These are phyloP conservation scores for Acestrorhynchus altus DNA, from an alignment of 2,797 vertebrate genomes.

Conservation along the genomic window DNA sequence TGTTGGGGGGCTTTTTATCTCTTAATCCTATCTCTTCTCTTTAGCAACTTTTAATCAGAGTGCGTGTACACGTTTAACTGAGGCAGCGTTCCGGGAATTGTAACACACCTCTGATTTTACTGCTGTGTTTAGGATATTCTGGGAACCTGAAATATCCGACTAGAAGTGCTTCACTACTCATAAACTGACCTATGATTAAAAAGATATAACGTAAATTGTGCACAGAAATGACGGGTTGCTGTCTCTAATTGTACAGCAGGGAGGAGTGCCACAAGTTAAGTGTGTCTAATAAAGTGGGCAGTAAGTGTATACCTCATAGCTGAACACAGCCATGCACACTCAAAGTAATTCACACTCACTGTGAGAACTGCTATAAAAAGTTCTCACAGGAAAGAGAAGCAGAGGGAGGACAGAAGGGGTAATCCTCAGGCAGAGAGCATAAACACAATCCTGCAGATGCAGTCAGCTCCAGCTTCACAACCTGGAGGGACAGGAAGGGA, in stretches of 20 bases:
- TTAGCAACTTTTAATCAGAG: too few relatives aligned
- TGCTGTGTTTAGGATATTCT: too few relatives aligned
- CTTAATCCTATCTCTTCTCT: too few relatives aligned
- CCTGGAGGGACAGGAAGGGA: slow-evolving; percentile 39
- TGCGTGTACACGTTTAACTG: too few relatives aligned
- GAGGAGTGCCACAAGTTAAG: background rate
- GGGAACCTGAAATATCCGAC: background rate
- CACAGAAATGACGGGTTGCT: background rate
- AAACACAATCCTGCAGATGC: slow-evolving; percentile 45
- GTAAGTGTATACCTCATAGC: background rate
- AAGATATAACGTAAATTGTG: background rate
- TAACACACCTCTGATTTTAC: too few relatives aligned
- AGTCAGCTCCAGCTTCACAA: slow-evolving; percentile 40
- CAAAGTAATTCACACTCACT: slow-evolving; percentile 15
- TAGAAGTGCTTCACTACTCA: background rate
- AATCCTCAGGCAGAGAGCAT: slow-evolving; percentile 30
- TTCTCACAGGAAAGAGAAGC: slow-evolving; percentile 18
- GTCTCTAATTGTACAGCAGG: background rate
- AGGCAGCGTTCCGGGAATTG: too few relatives aligned
- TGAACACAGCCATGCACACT: background rate
- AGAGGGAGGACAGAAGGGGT: slow-evolving; percentile 32
- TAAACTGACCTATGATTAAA: too few relatives aligned
- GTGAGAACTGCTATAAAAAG: slow-evolving; percentile 16
- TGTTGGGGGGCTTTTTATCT: too few relatives aligned
- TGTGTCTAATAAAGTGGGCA: background rate